Evolutionary conservation across 2,113 vertebrate genomes (phyloP).

Genomic region (Donacobius atricapilla): DNA sequence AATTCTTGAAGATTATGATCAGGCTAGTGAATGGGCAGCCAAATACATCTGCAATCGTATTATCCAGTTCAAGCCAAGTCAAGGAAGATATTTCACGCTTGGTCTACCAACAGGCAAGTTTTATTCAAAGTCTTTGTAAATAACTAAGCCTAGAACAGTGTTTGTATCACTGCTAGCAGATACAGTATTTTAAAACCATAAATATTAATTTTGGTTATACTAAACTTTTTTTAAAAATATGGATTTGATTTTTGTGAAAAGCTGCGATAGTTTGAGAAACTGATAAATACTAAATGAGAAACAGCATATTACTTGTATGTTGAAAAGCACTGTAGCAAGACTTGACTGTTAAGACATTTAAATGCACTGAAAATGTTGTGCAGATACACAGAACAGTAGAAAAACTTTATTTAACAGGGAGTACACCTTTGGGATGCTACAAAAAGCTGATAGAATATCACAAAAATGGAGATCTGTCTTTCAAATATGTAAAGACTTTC

Average conservation of each 20-base stretch:
- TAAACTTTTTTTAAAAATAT: background rate
- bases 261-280: background rate
- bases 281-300: background rate
- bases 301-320: background rate
- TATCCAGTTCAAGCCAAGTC: constrained; percentile 86
- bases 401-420: constrained; percentile 72
- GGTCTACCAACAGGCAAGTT: constrained; percentile 91
- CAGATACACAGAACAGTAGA: background rate
- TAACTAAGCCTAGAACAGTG: background rate
- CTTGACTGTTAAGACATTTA: background rate
- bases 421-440: constrained; percentile 83
- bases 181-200: background rate
- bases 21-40: constrained; percentile 96
- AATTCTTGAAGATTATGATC: constrained; percentile 92
- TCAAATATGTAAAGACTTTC: constrained; percentile 85
- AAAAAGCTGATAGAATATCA: constrained; percentile 84
- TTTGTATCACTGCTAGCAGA: background rate
- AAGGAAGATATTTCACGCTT: constrained; percentile 87
- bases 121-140: background rate
- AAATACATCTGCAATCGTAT: constrained; percentile 96
- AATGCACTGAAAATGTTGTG: background rate
- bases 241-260: background rate
- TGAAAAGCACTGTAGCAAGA: background rate
- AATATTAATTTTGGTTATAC: background rate
- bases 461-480: constrained; percentile 79